phyloP scores from a whole-genome alignment of 1,140 invertebrate species.

The Amphibalanus amphitrite region DNA sequence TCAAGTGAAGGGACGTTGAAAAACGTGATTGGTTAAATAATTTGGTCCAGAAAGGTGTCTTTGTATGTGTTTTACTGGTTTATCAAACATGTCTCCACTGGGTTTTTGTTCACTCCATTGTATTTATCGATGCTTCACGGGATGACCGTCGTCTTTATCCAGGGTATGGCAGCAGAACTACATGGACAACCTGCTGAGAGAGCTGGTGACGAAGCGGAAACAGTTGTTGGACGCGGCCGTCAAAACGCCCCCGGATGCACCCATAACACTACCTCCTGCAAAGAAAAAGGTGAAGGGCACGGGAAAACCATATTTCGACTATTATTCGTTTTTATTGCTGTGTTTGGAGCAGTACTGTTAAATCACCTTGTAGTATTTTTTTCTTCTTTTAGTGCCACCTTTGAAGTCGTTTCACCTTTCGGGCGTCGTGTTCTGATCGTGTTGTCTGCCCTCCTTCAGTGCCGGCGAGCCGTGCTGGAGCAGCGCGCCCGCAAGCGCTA shows the following conservation, averaged over 20 bases:
- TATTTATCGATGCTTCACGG: too few relatives aligned
- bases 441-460: conserved; percentile 23
- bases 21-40: too few relatives aligned
- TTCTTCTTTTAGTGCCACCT: background rate
- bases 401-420: background rate
- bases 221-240: background rate
- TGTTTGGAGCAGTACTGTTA: too few relatives aligned
- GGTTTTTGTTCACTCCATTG: too few relatives aligned
- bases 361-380: too few relatives aligned
- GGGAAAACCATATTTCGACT: too few relatives aligned
- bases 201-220: background rate
- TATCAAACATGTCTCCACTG: too few relatives aligned
- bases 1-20: too few relatives aligned
- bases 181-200: background rate
- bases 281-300: background rate
- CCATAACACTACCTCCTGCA: background rate
- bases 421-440: background rate
- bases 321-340: too few relatives aligned
- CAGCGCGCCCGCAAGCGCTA: conserved; percentile 34
- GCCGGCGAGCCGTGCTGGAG: conserved; percentile 26
- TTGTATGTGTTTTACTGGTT: too few relatives aligned
- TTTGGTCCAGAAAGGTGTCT: too few relatives aligned
- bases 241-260: background rate
- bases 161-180: background rate
- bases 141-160: background rate